These are phyloP conservation scores for Drosophila littoralis DNA, from an alignment of 1,140 invertebrate genomes.

Conservation along the genomic window DNA sequence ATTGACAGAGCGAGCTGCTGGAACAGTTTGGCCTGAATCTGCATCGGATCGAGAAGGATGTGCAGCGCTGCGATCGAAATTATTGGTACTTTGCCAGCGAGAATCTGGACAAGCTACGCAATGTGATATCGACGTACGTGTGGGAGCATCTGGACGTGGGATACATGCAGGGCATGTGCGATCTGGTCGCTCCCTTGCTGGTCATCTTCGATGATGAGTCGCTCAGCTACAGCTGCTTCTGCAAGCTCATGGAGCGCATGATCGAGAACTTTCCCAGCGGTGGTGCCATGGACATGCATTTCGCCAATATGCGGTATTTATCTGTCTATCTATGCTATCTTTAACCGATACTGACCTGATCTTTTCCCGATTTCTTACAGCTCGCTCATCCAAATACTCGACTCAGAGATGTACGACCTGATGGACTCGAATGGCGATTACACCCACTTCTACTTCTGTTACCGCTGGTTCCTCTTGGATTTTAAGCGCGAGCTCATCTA, in stretches of 20 bases:
- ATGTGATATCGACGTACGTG: slow-evolving; percentile 98
- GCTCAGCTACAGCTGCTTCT: slow-evolving; percentile 96
- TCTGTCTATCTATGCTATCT: neutral
- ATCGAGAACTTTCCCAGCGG: slow-evolving; percentile 96
- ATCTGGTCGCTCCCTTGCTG: slow-evolving; percentile 95
- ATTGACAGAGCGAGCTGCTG: slow-evolving; percentile 90
- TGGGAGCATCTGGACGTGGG: slow-evolving; percentile 97
- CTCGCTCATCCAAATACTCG: slow-evolving; percentile 93
- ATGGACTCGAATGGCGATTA: slow-evolving; percentile 98
- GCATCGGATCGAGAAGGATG: slow-evolving; percentile 98
- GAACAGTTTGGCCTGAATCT: slow-evolving; percentile 95
- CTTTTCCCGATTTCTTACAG: slow-evolving; percentile 72
- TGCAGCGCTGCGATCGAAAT: slow-evolving; percentile 96
- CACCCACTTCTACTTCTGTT: slow-evolving; percentile 99
- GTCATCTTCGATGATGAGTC: slow-evolving; percentile 97
- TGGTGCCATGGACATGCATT: slow-evolving; percentile 96
- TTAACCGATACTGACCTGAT: slow-evolving; percentile 1
- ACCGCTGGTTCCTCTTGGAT: slow-evolving; percentile 94
- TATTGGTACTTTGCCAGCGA: slow-evolving; percentile 95
- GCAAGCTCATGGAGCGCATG: slow-evolving; percentile 95
- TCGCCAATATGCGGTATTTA: slow-evolving; percentile 95
- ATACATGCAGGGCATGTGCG: slow-evolving; percentile 97
- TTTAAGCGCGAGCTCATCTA: slow-evolving; percentile 94
- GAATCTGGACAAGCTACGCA: slow-evolving; percentile 96
- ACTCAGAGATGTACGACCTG: slow-evolving; percentile 96